Evolutionary conservation across 2,113 vertebrate species (phyloP).

Genomic region (Hippocampus abdominalis): DNA sequence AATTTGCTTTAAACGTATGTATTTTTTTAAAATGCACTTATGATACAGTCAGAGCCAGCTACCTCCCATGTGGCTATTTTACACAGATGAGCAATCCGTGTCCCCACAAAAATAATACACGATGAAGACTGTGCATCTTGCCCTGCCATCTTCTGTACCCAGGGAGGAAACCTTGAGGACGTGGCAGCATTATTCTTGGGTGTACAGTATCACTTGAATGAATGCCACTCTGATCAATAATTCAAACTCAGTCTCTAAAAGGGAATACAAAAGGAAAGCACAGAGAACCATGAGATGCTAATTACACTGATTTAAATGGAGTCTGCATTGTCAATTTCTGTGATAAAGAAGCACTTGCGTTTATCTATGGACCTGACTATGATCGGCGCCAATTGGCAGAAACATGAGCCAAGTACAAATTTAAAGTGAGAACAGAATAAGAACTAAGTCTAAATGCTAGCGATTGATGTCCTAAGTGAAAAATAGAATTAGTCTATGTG

Average conservation of each 20-base stretch:
- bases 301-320: conserved; percentile 23
- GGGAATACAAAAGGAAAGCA: conserved; percentile 36
- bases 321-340: conserved; percentile 10
- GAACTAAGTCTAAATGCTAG: too few species aligned
- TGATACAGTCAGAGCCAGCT: background rate
- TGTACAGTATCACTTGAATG: conserved; percentile 60
- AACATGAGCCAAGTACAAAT: background rate
- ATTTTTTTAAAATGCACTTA: background rate
- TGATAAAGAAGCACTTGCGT: background rate
- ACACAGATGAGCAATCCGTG: background rate
- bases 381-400: background rate
- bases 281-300: conserved; percentile 31
- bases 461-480: too few species aligned
- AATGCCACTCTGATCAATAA: conserved; percentile 62
- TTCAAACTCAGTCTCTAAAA: conserved; percentile 54
- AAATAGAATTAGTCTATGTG: too few species aligned
- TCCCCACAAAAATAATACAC: background rate
- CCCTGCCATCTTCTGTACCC: conserved; percentile 7
- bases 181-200: conserved; percentile 26
- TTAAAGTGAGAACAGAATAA: too few species aligned
- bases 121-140: background rate
- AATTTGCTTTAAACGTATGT: too few species aligned
- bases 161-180: conserved; percentile 34
- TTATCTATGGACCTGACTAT: background rate
- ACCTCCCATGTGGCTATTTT: background rate